These are phyloP conservation scores for Xiphophorus couchianus DNA, from an alignment of 2,113 vertebrate genomes.

Conservation along the genomic window DNA sequence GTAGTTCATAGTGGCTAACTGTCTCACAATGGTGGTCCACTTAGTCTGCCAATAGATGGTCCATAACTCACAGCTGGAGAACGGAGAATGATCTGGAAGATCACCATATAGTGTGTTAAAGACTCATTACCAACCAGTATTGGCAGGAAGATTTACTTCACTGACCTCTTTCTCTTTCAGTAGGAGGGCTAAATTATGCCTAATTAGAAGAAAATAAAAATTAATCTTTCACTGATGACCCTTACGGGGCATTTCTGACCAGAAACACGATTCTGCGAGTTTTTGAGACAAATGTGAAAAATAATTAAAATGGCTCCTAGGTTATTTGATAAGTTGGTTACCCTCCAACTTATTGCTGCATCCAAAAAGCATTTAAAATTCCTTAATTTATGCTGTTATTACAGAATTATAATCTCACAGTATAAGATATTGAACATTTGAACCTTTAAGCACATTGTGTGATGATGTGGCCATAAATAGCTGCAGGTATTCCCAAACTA, in stretches of 20 bases:
- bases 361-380: not conserved
- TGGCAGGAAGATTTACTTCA: not conserved
- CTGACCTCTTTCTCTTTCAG: not conserved
- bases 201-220: not conserved
- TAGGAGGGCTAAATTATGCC: not conserved
- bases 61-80: not conserved
- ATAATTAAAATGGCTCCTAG: not conserved
- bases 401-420: too few species aligned
- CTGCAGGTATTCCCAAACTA: not conserved
- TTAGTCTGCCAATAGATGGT: constrained; percentile 4
- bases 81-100: not conserved
- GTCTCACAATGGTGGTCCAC: not conserved
- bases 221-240: not conserved
- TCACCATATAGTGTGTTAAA: constrained; percentile 5
- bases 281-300: not conserved
- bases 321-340: not conserved
- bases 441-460: too few species aligned
- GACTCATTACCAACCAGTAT: not conserved
- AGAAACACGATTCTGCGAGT: not conserved
- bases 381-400: too few species aligned
- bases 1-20: not conserved
- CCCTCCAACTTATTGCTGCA: too few species aligned
- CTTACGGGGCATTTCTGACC: not conserved
- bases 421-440: too few species aligned
- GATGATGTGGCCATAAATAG: not conserved